phyloP scores from a whole-genome alignment of 35 echinoderm and acorn worm species.

The Heliocidaris erythrogramma region DNA sequence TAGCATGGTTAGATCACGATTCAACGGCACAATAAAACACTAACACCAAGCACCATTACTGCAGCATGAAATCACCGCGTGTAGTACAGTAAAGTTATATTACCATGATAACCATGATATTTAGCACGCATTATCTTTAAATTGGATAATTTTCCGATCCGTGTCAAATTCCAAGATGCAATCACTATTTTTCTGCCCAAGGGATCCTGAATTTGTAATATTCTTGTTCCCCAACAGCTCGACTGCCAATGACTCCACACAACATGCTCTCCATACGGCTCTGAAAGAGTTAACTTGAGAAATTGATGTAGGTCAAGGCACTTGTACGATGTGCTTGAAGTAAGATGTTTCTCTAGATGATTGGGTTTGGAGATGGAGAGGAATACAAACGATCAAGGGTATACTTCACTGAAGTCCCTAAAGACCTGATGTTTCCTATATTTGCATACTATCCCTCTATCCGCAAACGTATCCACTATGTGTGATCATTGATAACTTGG shows the following conservation, averaged over 20 bases:
- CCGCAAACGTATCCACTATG: neutral
- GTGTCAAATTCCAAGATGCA: neutral
- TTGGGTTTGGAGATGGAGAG: neutral
- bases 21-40: too few relatives aligned
- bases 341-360: neutral
- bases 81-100: too few relatives aligned
- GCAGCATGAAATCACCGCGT: too few relatives aligned
- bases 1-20: too few relatives aligned
- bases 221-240: neutral
- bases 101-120: too few relatives aligned
- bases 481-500: too few relatives aligned
- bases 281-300: neutral
- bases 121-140: too few relatives aligned
- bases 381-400: neutral
- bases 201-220: neutral
- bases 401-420: neutral
- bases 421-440: neutral
- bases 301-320: neutral
- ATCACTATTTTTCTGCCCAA: neutral
- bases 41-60: too few relatives aligned
- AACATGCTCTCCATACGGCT: neutral
- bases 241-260: neutral
- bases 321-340: neutral
- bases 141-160: neutral
- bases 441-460: neutral